These are phyloP conservation scores for Rhinella marina DNA, from an alignment of 2,797 vertebrate species.

Conservation along the genomic window DNA sequence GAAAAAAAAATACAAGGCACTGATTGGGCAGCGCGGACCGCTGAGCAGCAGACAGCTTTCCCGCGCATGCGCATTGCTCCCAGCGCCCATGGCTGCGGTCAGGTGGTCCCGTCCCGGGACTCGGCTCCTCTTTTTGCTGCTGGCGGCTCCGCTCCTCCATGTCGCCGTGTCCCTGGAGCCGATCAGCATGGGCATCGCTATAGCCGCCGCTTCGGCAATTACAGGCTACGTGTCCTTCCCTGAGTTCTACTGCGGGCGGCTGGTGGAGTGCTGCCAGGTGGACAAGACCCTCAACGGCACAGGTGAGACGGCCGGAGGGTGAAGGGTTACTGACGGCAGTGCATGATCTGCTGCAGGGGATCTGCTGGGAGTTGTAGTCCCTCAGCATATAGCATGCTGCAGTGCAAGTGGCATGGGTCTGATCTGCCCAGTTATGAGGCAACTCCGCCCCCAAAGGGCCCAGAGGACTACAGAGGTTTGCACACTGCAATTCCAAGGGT, in stretches of 20 bases:
- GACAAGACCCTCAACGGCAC: slow-evolving; percentile 79
- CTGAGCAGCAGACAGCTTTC: background rate
- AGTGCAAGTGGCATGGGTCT: background rate
- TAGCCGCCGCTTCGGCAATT: slow-evolving; percentile 85
- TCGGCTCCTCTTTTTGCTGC: background rate
- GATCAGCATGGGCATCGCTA: slow-evolving; percentile 81
- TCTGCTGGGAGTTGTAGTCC: background rate
- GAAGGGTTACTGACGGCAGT: background rate
- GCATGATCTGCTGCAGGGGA: too few relatives aligned
- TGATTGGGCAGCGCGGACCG: background rate
- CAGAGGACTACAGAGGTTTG: too few relatives aligned
- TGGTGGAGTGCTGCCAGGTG: slow-evolving; percentile 85
- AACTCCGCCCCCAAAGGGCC: background rate
- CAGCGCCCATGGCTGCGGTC: rapidly evolving
- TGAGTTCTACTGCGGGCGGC: slow-evolving; percentile 80
- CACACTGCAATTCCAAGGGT: too few relatives aligned
- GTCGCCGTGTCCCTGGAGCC: slow-evolving; percentile 78
- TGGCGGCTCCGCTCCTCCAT: slow-evolving; percentile 38
- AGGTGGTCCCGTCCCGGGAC: rapidly evolving
- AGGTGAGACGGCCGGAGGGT: slow-evolving; percentile 71
- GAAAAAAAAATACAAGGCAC: too few relatives aligned
- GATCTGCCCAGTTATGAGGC: background rate
- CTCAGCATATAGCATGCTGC: background rate
- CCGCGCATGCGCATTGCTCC: background rate
- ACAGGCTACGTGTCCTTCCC: slow-evolving; percentile 82